phyloP scores from a whole-genome alignment of 2,113 vertebrate genomes.

The Lontra canadensis region DNA sequence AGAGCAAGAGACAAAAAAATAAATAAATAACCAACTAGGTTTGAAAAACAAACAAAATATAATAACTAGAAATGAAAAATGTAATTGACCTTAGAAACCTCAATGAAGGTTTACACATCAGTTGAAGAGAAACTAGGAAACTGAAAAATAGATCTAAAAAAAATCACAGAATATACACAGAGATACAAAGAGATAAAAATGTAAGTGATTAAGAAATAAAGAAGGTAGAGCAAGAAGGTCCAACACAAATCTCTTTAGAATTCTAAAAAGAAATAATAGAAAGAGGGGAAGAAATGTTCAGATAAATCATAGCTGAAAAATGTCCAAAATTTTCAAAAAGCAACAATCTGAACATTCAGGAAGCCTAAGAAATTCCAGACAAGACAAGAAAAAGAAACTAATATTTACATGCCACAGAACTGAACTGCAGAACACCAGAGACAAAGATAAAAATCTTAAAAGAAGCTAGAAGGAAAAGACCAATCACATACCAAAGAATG shows the following conservation, averaged over 20 bases:
- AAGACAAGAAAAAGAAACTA: background rate
- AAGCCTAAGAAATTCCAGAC: slow-evolving; percentile 5
- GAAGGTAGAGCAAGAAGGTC: background rate
- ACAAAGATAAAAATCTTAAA: slow-evolving; percentile 22
- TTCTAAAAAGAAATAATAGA: background rate
- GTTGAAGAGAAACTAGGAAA: slow-evolving; percentile 41
- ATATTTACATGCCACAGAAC: background rate
- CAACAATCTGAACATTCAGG: background rate
- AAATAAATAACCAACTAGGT: background rate
- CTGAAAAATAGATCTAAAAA: background rate
- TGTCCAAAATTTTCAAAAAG: background rate
- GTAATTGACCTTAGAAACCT: background rate
- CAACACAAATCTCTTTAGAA: background rate
- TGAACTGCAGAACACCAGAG: background rate
- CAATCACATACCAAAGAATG: background rate
- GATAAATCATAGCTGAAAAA: background rate
- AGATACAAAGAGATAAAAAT: slow-evolving; percentile 12
- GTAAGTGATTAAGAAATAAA: background rate
- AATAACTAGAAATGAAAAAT: background rate
- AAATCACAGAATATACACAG: slow-evolving; percentile 4
- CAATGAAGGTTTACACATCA: background rate
- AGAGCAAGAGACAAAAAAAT: background rate
- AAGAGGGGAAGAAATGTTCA: background rate
- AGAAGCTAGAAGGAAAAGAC: background rate
- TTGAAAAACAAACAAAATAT: slow-evolving; percentile 12